Percentiles rank a stretch among this genome's conserved stretches.
These are phyloP conservation scores for Zoanthus sansibaricus DNA, from an alignment of 92 coral and sea anemone genomes.

Conservation along the genomic window DNA sequence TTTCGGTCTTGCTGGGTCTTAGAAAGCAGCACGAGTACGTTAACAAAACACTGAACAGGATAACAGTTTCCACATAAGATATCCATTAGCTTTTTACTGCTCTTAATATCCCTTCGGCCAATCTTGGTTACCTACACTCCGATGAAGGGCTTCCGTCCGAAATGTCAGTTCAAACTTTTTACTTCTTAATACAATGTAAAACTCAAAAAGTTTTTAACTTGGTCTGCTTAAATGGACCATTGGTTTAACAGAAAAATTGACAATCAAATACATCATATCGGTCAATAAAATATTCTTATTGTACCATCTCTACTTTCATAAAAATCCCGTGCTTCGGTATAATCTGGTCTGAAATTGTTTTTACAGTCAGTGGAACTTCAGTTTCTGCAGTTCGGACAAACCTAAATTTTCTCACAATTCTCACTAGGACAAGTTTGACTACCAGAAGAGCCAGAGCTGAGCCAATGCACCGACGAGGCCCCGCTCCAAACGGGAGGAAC, in stretches of 20 bases:
- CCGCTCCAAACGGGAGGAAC: slow-evolving; percentile 78
- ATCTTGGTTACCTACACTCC: too few relatives aligned
- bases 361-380: slow-evolving; percentile 68
- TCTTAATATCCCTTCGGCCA: too few relatives aligned
- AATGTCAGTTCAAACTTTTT: too few relatives aligned
- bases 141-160: too few relatives aligned
- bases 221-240: too few relatives aligned
- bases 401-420: slow-evolving; percentile 66
- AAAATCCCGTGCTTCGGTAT: slow-evolving; percentile 66
- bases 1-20: too few relatives aligned
- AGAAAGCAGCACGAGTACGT: too few relatives aligned
- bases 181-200: too few relatives aligned
- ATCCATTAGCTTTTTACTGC: too few relatives aligned
- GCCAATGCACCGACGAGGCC: slow-evolving; percentile 80
- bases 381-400: slow-evolving; percentile 77
- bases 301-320: slow-evolving; percentile 48
- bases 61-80: too few relatives aligned
- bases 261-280: background rate
- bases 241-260: background rate
- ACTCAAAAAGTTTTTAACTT: too few relatives aligned
- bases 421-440: slow-evolving; percentile 66
- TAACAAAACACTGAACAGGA: too few relatives aligned
- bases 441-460: slow-evolving; percentile 74
- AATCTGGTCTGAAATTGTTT: slow-evolving; percentile 59
- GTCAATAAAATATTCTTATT: background rate